Base-by-base conservation (phyloP, 2,797 vertebrate species). In the Rhabdomys pumilio region DNA sequence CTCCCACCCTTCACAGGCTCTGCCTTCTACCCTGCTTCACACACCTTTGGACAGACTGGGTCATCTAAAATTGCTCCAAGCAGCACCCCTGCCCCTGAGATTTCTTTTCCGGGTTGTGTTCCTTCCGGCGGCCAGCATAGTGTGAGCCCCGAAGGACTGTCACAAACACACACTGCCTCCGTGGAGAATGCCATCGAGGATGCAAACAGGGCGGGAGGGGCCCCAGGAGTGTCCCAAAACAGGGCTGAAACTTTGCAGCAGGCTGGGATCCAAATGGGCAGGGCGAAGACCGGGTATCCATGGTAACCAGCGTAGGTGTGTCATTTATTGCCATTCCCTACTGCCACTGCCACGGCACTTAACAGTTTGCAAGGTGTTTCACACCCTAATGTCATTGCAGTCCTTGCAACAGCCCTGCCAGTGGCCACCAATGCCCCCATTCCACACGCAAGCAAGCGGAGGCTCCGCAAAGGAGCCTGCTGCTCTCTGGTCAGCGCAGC, bases 341-440 rank as follows among this genome's bases (percentile, higher is more conserved):
- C 38, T 38, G 38, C 38, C 75, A 34, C 85, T 15, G 77, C 44
- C 93, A 15, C 0, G 0, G 75, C 77, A 50, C 93, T 93, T 47
- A 38, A 73, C 72, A 90, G 77, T 91, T 72, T 26, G 63, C 91
- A 79, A 6, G 44, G 76, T 0, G 77, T 83, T 69, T 94, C 96
- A 57, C 85, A 53, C 95, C 96, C 88, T 57, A 44, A 86, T 92
- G 86, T 95, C 89, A 93, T 61, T 90, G 95, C 94, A 80, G 92
- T 41, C 82, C 89, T 26, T 8, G 67, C 79, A 5, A 53, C 41
- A 11, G 94, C 90, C 73, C 90, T 95, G 92, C 89, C 93, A 93
- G 53, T 14, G 95, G 88, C 90, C 88, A n/a, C 82, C 22, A 31
- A 79, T 38, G 96, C 17, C 61, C 89, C 75, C 41, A 47, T 34